Evolutionary conservation across 2,888 invertebrate species (phyloP).

Genomic region (Chamaedrilus cognettii): DNA sequence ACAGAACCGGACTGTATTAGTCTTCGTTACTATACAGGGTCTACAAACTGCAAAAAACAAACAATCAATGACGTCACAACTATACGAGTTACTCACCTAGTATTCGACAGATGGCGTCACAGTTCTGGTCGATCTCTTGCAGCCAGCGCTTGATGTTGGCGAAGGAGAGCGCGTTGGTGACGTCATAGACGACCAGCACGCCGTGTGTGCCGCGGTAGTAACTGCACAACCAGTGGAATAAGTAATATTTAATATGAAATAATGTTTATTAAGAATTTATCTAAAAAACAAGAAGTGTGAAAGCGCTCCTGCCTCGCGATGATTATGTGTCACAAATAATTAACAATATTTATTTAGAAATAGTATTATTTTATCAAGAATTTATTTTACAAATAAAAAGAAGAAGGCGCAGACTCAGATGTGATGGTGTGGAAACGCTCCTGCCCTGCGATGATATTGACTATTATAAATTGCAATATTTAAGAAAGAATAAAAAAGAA

Average conservation of each 20-base stretch:
- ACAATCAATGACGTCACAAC: not conserved
- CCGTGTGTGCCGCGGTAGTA: conserved; percentile 99
- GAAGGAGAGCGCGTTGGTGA: conserved; percentile 97
- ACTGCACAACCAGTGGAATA: conserved; percentile 26
- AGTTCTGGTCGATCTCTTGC: conserved; percentile 99
- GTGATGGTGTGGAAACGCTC: conserved; percentile 77
- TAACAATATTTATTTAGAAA: too few species aligned
- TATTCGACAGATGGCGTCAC: conserved; percentile 98
- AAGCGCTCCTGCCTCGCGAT: too few species aligned
- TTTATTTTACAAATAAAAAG: not conserved
- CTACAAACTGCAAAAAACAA: too few species aligned
- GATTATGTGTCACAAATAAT: too few species aligned
- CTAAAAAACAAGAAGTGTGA: too few species aligned
- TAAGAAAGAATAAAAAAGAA: too few species aligned
- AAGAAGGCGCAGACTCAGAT: conserved; percentile 72
- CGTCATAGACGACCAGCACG: conserved; percentile 99
- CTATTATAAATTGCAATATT: too few species aligned
- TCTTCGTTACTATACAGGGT: too few species aligned
- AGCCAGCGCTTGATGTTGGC: conserved; percentile 99
- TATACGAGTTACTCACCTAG: conserved; percentile 70
- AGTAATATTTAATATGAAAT: too few species aligned
- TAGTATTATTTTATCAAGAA: not conserved
- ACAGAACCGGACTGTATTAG: too few species aligned
- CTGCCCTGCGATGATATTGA: too few species aligned
- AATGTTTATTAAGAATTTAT: too few species aligned